phyloP scores from a whole-genome alignment of 2,797 vertebrate genomes.

The Diglossa cyanea region DNA sequence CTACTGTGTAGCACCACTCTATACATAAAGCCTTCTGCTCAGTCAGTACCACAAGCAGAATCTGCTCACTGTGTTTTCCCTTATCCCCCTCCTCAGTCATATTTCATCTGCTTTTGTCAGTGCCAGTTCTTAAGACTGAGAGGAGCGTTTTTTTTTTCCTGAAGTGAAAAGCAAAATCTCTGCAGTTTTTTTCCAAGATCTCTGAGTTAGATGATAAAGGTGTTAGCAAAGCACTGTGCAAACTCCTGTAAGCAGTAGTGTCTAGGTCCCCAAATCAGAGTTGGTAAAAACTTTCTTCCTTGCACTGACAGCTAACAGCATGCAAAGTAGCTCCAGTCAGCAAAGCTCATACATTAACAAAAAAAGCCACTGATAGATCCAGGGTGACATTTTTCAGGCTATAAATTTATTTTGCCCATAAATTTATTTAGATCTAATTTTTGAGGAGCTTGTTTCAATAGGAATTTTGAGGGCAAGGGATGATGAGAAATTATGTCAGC shows the following conservation, averaged over 20 bases:
- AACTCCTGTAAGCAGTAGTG: neutral
- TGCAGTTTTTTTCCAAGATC: neutral
- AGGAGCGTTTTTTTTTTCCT: neutral
- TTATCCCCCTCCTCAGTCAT: neutral
- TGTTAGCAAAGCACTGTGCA: neutral
- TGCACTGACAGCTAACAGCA: neutral
- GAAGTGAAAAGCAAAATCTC: neutral
- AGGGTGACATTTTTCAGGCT: neutral
- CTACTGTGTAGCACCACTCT: neutral
- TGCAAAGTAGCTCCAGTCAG: neutral
- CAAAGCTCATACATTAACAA: neutral
- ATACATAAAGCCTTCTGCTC: neutral
- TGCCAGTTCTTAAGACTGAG: neutral
- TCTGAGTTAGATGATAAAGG: neutral
- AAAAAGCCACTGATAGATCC: neutral
- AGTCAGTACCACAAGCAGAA: neutral
- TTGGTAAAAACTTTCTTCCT: neutral
- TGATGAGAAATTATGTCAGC: neutral
- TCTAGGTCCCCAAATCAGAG: neutral
- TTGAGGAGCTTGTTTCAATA: neutral
- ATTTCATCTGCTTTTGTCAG: neutral
- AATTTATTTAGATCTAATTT: neutral
- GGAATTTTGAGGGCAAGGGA: neutral
- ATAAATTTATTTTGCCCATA: neutral
- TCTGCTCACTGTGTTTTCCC: neutral